Evolutionary conservation across 2,797 vertebrate genomes (phyloP).

Genomic region (Coracias cyanogaster): DNA sequence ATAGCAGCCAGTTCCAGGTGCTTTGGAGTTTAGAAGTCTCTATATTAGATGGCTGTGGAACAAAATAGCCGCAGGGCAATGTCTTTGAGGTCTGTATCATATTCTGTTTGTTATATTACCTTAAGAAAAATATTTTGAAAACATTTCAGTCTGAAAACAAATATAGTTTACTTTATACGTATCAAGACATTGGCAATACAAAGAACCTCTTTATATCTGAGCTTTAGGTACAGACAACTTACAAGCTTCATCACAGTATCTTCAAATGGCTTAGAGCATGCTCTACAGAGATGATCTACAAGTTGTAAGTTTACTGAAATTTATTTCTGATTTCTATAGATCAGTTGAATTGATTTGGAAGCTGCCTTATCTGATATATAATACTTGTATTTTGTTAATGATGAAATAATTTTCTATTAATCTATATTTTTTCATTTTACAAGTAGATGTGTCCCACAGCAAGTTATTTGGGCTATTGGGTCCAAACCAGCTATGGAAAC

Average conservation of each 20-base stretch:
- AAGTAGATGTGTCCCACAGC: rapidly evolving
- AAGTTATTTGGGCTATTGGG: background rate
- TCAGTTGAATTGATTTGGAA: background rate
- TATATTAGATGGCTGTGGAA: slow-evolving; percentile 13
- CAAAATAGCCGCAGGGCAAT: slow-evolving; percentile 40
- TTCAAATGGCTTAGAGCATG: background rate
- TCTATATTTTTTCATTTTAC: background rate
- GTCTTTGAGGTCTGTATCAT: slow-evolving; percentile 15
- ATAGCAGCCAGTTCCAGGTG: slow-evolving; percentile 49
- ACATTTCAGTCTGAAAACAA: slow-evolving; percentile 19
- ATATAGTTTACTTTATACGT: background rate
- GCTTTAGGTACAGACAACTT: background rate
- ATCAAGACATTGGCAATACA: background rate
- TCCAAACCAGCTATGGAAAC: background rate
- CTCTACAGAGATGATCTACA: background rate
- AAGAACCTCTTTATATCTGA: background rate
- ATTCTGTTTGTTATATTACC: slow-evolving; percentile 43
- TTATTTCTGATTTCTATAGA: background rate
- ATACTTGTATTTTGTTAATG: background rate
- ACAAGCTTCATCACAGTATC: background rate
- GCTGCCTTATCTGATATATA: background rate
- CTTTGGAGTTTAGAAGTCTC: slow-evolving; percentile 8
- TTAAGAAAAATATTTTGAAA: slow-evolving; percentile 61
- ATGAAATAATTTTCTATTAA: background rate
- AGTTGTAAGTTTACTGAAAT: background rate